Base-by-base conservation (phyloP, 2,888 invertebrate genomes). In the Stenurella melanura region DNA sequence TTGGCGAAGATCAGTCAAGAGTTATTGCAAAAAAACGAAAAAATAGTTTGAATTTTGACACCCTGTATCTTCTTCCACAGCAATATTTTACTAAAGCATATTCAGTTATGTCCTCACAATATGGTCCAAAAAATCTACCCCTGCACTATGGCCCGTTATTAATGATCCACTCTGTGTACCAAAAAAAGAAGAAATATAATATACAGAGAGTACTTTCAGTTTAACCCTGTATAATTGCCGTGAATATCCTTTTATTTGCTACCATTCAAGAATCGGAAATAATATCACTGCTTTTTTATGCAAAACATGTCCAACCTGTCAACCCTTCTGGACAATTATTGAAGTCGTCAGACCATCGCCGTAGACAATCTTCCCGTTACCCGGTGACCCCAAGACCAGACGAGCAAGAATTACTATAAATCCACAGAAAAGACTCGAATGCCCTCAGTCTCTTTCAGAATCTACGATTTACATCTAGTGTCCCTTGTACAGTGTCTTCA, bases 321-420 rank as follows among this genome's bases (percentile, higher is more conserved):
- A 71, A 60, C 71, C 71, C 71, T 69, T 71, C 57, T 56, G 60
- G 71, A 60, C 71, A 50, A 15, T 26, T 38, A 18, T 60, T 38
- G 50, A 50, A 61, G 17, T 71, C 15, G 60, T 21, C 42, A 70
- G 71, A 56, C 64, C 75, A 54, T 67, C 63, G 54, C 57, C 66
- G 42, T 34, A 75, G 71, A 75, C 75, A 50, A 71, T 75, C 75
- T 71, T 84, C 84, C 85, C 85, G 85, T 85, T 85, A 85, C 83
- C 83, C 79, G 85, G 79, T 84, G 84, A 84, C 84, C 84, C 83
- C 80, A 83, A 83, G 82, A 83, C 79, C 80, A 82, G 80, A 71
- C 71, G 60, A 42, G 79, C 78, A 76, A 79, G 81, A 82, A 81
- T 77, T 78, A 77, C 75, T 79, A 78, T 79, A 80, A 77, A 79